phyloP scores from a whole-genome alignment of 2,797 vertebrate species.

The Acanthurus tractus region DNA sequence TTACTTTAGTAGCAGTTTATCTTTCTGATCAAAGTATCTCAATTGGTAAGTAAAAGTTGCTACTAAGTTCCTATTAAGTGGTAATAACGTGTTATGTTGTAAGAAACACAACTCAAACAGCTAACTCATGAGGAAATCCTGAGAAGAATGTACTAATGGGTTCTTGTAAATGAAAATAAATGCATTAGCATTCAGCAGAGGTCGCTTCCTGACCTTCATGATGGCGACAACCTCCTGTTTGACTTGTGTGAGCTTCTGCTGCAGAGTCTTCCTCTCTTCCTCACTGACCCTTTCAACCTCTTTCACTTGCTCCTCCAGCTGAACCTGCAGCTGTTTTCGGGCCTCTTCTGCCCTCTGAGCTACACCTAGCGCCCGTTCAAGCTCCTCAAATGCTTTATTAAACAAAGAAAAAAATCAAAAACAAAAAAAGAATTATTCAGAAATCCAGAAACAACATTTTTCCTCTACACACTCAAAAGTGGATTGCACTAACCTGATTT shows the following conservation, averaged over 20 bases:
- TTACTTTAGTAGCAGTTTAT: neutral
- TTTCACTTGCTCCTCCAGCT: constrained; percentile 93
- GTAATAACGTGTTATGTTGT: neutral
- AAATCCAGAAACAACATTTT: neutral
- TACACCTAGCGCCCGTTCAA: constrained; percentile 90
- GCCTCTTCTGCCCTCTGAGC: constrained; percentile 94
- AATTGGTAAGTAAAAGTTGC: neutral
- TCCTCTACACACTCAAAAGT: neutral
- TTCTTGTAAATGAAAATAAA: neutral
- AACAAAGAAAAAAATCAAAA: neutral
- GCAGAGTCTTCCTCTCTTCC: constrained; percentile 92
- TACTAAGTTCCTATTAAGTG: neutral
- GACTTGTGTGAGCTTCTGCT: constrained; percentile 91
- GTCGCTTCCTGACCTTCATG: constrained; percentile 88
- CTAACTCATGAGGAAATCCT: neutral
- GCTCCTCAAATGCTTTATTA: constrained; percentile 93
- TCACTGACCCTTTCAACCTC: constrained; percentile 90
- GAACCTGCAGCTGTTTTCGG: constrained; percentile 90
- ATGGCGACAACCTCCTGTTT: constrained; percentile 94
- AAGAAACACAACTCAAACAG: neutral
- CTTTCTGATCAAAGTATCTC: neutral
- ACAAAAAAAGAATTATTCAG: neutral
- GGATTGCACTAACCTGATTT: constrained; percentile 90
- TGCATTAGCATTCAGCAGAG: neutral
- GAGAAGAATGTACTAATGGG: neutral